Evolutionary conservation across 2,797 vertebrate genomes (phyloP), one percentile per base, ranked within the genome.

Genomic region (Gallirallus australis): DNA sequence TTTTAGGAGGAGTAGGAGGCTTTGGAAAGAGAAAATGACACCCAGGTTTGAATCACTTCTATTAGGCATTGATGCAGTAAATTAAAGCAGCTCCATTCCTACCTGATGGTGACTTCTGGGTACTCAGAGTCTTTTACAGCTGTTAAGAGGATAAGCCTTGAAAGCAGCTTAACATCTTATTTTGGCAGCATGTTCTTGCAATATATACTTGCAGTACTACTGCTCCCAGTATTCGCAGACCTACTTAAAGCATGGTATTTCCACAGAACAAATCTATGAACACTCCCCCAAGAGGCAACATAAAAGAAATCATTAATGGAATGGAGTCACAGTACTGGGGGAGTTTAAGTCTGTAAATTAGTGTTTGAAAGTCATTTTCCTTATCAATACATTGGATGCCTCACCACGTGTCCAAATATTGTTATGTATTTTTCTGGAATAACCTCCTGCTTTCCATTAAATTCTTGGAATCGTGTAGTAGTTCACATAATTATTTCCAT

Each of bases 311-410:
- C 0, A 21, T 82, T 0, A 57, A 39, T 56, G 8, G 24, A 64
- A 28, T 13, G 77, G 13, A 52, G 68, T 45, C 37, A 82, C 37
- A 77, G 24, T 24, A 3, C 8, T 40, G 13, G 2, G 0, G 0
- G 6, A 7, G 24, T 31, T 20, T 3, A 20, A 28, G 31, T 47
- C 23, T 64, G 27, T 47, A 52, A 72, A 71, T 66, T n/a, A 66
- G 15, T 35, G 52, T 40, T 82, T 56, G 45, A 69, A 83, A 77
- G 50, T 42, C 0, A 42, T 53, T 83, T 83, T 72, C 15, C 11
- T 64, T 86, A 33, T 57, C 15, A 61, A 27, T 54, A 35, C 2
- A 35, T 48, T 31, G 5, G 2, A 4, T 53, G 1, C 6, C 28
- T 75, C 7, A 64, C 4, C 20, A 6, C 50, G 4, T 64, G 17